A percentile compares a stretch with the other conserved stretches of the same genome.
Conservation (phyloP, 2,888 invertebrate genomes). For the Pyrrhosoma nymphula region DNA sequence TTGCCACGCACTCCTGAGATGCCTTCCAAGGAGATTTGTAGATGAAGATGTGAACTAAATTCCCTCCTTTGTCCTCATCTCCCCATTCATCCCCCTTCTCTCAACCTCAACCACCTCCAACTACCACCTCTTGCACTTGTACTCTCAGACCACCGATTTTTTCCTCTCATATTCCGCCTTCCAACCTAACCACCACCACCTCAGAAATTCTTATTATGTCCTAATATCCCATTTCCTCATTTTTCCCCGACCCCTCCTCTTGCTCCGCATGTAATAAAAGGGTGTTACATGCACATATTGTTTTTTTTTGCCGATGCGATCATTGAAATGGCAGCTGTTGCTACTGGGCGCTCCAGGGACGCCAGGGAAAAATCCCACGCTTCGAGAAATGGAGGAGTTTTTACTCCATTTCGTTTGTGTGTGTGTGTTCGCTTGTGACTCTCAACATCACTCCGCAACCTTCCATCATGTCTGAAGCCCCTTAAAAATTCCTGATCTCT, state of each 20-base stretch:
- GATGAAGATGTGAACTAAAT: too few relatives aligned
- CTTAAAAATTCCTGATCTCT: not conserved
- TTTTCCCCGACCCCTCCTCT: not conserved
- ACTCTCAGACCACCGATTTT: not conserved
- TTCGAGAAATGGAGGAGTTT: not conserved
- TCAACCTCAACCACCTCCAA: not conserved
- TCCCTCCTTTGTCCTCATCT: too few relatives aligned
- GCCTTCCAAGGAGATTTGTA: too few relatives aligned
- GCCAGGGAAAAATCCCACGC: not conserved
- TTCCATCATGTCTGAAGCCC: not conserved
- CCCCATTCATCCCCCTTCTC: not conserved
- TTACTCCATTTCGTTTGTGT: not conserved
- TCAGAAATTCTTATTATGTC: not conserved
- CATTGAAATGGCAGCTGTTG: not conserved
- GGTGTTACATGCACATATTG: not conserved
- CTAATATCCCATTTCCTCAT: not conserved
- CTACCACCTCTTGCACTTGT: not conserved
- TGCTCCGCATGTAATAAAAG: not conserved
- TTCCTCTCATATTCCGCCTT: not conserved
- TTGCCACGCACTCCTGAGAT: too few relatives aligned
- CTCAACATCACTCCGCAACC: not conserved
- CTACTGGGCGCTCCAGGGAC: not conserved
- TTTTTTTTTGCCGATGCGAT: not conserved
- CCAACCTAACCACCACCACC: not conserved
- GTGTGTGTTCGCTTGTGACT: not conserved